Conservation (phyloP, 2,888 invertebrate genomes). For the Lasioglossum villosulum region DNA sequence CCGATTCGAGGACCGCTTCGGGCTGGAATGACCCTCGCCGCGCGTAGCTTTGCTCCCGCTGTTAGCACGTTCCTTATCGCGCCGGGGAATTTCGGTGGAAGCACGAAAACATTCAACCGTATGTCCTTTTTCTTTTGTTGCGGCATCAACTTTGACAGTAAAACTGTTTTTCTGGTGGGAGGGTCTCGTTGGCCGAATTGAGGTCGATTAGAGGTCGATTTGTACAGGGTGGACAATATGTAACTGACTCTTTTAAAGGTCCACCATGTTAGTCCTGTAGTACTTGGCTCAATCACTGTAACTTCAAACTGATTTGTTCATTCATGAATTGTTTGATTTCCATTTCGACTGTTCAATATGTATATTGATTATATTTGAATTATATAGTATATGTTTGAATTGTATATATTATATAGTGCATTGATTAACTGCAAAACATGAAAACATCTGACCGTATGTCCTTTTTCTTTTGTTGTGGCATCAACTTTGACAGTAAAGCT, state of each 20-base stretch:
- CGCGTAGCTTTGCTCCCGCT: background rate
- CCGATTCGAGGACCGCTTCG: background rate
- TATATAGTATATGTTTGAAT: too few relatives aligned
- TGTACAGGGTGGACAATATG: background rate
- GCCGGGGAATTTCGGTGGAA: background rate
- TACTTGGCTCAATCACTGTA: too few relatives aligned
- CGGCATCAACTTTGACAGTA: background rate
- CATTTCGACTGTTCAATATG: too few relatives aligned
- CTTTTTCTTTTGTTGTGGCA: background rate
- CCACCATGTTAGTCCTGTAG: too few relatives aligned
- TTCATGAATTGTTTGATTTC: too few relatives aligned
- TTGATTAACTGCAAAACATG: conserved; percentile 12
- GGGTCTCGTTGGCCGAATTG: background rate
- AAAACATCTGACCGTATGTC: background rate
- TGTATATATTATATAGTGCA: too few relatives aligned
- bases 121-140: background rate
- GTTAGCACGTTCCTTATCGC: background rate
- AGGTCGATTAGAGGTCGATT: background rate
- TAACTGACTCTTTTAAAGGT: too few relatives aligned
- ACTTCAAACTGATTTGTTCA: too few relatives aligned
- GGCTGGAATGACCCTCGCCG: background rate
- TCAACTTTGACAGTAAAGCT: background rate
- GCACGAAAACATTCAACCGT: background rate
- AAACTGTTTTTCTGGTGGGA: background rate
- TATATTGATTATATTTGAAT: too few relatives aligned